Evolutionary conservation across 1,140 invertebrate genomes (phyloP), one percentile per base, ranked within the genome.

Genomic region (Drosophila lowei): DNA sequence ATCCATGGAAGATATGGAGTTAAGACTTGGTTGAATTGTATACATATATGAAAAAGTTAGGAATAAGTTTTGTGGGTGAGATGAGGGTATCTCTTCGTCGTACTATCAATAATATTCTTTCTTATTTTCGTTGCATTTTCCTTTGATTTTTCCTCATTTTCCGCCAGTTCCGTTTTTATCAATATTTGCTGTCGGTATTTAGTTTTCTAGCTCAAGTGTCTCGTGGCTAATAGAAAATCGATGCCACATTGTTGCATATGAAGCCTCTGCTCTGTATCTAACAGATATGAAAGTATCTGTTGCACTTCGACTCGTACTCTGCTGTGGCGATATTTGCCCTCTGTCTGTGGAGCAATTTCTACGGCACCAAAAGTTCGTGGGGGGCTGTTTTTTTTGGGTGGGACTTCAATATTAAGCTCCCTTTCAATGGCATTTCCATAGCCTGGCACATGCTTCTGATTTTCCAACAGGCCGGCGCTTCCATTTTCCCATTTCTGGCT

Each of bases 171-270:
- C 64, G 60, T 68, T 58, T 64, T 75, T 63, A 77, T 77, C 77
- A 79, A 79, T 79, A 79, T 79, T 75, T 65, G 54, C 77, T 52
- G 49, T 60, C 42, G 38, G 71, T 60, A 60, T 79, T 71, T 71
- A 57, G 72, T 57, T 66, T 67, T 83, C 48, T 73, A 57, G 72
- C 77, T 86, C 78, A 81, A 81, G 66, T 65, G 79, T 72, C 49
- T 62, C 68, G 80, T 70, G 57, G 64, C 77, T 85, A 85, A 85
- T 85, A 77, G 58, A 85, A 86, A 85, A 85, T 85, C 80, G 77
- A 85, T 85, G 61, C 46, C 64, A 84, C 63, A 80, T 86, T 80
- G 80, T 86, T 84, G 80, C 81, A 83, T 83, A 65, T 60, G 54
- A 71, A 75, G 63, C 70, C 77, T 52, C 50, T 72, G 38, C 41